Evolutionary conservation across 2,113 vertebrate species (phyloP), one percentile per base, ranked within the genome.

Genomic region (Epinephelus cyanopodus): DNA sequence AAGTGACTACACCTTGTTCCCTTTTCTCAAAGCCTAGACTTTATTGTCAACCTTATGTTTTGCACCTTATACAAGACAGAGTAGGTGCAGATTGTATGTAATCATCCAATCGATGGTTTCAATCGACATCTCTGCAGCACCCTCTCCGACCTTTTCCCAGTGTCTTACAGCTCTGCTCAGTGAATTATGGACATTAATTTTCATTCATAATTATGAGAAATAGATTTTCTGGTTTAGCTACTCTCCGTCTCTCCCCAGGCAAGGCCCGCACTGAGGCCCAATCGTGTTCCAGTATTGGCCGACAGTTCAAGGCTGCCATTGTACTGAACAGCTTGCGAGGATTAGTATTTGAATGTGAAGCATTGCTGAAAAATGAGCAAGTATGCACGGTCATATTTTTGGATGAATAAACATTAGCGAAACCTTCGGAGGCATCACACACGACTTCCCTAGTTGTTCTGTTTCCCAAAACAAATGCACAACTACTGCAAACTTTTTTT

Each of bases 131-230:
- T 42, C 84, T 62, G 72, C 53, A 71, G 67, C 74, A 60, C 63
- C 47, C 68, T 64, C 48, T 67, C 58, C 7, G 19, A 78, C 82
- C 61, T 91, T 84, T 75, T 83, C 39, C 57, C 53, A 84, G 65
- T 33, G 64, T 80, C 80, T 90, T 69, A 14, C 23, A 42, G 82
- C 84, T 80, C 67, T 53, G 70, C 73, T 83, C 65, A 74, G 82
- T 83, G 64, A 85, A 83, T 90, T 88, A 87, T 83, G 61, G 86
- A 87, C 79, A 81, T 89, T 77, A 12, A 85, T 91, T 90, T 82
- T 83, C 72, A 72, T 76, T 83, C 79, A 83, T 88, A 90, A 92
- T 93, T 91, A 89, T 88, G 85, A 91, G n/a, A 81, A 77, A 92
- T 92, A 25, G 89, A 92, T 91, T 91, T 91, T 90, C 78, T 84